Evolutionary conservation across 2,888 invertebrate genomes (phyloP).

Genomic region (Perizoma affinitatum): DNA sequence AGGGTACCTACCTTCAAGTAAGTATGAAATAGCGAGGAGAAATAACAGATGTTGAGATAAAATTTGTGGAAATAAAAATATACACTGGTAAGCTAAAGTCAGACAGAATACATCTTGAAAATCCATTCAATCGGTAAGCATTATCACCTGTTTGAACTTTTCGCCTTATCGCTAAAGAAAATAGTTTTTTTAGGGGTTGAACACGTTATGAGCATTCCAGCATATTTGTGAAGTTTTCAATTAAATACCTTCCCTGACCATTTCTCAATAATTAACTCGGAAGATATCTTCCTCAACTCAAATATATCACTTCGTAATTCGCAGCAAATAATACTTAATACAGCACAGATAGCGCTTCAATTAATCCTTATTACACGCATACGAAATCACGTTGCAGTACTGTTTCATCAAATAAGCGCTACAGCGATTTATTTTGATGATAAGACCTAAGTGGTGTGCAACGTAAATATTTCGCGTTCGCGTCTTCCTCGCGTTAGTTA

Average conservation of each 20-base stretch:
- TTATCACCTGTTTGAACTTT: too few relatives aligned
- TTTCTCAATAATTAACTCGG: constrained; percentile 12
- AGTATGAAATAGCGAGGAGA: constrained; percentile 26
- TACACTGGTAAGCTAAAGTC: not conserved
- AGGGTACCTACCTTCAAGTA: constrained; percentile 21
- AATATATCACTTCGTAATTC: constrained; percentile 25
- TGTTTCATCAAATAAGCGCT: constrained; percentile 57
- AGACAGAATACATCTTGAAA: too few relatives aligned
- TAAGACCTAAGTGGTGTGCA: constrained; percentile 69
- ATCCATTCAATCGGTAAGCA: too few relatives aligned
- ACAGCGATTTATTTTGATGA: constrained; percentile 57
- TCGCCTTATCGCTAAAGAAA: too few relatives aligned
- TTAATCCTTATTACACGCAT: constrained; percentile 47
- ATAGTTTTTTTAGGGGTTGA: too few relatives aligned
- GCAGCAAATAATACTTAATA: constrained; percentile 32
- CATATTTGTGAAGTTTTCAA: not conserved
- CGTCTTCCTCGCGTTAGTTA: constrained; percentile 75
- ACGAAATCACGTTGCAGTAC: constrained; percentile 42
- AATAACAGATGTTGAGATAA: constrained; percentile 18
- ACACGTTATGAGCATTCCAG: too few relatives aligned
- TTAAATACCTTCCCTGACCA: not conserved
- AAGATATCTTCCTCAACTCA: constrained; percentile 14
- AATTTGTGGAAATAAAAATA: constrained; percentile 8
- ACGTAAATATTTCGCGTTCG: constrained; percentile 68
- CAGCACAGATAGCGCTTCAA: constrained; percentile 41